Conservation (phyloP, 2,113 vertebrate genomes). For the Micronisus gabar region DNA sequence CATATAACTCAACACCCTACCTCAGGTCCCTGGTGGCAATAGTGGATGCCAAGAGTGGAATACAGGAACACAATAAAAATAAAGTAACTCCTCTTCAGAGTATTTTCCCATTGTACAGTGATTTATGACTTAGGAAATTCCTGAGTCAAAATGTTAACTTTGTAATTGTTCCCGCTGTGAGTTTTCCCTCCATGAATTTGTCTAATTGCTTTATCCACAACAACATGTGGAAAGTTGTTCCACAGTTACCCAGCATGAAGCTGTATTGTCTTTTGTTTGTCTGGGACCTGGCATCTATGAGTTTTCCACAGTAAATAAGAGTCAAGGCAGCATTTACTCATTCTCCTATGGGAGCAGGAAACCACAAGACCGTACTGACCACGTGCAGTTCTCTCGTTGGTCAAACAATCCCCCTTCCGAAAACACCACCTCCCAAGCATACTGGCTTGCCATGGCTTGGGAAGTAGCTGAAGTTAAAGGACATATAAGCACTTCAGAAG, state of each 20-base stretch:
- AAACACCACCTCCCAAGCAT: accelerated
- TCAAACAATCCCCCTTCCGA: neutral
- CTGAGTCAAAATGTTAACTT: neutral
- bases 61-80: neutral
- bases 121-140: neutral
- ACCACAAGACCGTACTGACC: neutral
- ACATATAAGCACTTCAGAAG: neutral
- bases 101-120: neutral
- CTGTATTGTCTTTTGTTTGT: neutral
- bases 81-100: neutral
- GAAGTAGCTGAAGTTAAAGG: neutral
- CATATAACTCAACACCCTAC: neutral
- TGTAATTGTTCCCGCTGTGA: neutral
- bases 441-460: neutral
- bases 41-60: neutral
- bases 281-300: neutral
- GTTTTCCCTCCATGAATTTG: neutral
- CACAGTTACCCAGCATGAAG: neutral
- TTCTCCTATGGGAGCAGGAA: neutral
- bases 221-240: neutral
- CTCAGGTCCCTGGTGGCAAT: neutral
- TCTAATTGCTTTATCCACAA: neutral
- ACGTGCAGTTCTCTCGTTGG: accelerated
- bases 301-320: neutral
- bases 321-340: neutral